Conservation (phyloP, 2,797 vertebrate genomes). For the Iguana delicatissima region DNA sequence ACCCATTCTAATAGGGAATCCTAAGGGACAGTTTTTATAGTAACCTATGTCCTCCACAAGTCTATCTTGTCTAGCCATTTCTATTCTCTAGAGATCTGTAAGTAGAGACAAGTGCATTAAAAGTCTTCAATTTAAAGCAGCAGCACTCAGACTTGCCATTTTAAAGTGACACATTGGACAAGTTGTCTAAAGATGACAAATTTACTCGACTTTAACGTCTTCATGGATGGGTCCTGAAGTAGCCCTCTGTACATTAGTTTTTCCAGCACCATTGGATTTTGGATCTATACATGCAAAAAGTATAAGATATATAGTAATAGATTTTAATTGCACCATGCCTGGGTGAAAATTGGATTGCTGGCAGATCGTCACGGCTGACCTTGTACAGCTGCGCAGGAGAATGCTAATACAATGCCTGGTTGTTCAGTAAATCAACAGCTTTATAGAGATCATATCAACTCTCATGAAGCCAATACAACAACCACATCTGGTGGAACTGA, state of each 20-base stretch:
- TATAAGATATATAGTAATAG: conserved; percentile 3
- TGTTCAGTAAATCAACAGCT: neutral
- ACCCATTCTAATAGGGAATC: neutral
- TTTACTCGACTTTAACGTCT: conserved; percentile 13
- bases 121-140: neutral
- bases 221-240: neutral
- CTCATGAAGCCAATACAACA: neutral
- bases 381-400: neutral
- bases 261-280: conserved; percentile 9
- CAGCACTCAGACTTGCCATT: conserved; percentile 5
- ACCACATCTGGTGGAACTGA: neutral
- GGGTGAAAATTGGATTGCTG: conserved; percentile 15
- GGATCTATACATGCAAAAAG: neutral
- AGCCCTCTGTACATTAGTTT: neutral
- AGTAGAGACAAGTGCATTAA: conserved; percentile 10
- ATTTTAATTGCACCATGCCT: conserved; percentile 28
- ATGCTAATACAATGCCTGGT: conserved; percentile 21
- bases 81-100: neutral
- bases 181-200: conserved; percentile 12
- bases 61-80: conserved; percentile 4
- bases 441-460: neutral
- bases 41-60: conserved; percentile 5
- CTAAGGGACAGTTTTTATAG: neutral
- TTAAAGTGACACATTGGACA: conserved; percentile 11
- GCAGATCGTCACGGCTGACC: conserved; percentile 25